phyloP scores from a whole-genome alignment of 2,113 vertebrate species.

The Trogon melanurus region DNA sequence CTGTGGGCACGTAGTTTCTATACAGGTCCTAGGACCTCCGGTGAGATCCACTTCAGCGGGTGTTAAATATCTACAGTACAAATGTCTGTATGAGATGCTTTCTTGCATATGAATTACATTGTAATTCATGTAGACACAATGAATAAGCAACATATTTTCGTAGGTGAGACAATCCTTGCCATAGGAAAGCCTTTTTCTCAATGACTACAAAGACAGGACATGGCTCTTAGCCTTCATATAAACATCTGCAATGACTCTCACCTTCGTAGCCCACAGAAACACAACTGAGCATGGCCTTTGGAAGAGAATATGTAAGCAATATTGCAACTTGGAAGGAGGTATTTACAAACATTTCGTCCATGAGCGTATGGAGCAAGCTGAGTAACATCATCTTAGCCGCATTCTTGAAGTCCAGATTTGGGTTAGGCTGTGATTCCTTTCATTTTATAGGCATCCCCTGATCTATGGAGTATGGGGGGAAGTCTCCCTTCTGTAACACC shows the following conservation, averaged over 20 bases:
- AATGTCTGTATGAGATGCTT: neutral
- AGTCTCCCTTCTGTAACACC: neutral
- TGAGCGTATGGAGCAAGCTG: neutral
- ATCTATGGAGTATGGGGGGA: neutral
- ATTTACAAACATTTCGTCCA: neutral
- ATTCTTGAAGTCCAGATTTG: neutral
- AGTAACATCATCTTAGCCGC: neutral
- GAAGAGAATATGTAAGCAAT: neutral
- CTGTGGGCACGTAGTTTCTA: neutral
- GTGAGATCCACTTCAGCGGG: neutral
- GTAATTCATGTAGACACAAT: neutral
- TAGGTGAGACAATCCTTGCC: neutral
- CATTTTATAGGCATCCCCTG: neutral
- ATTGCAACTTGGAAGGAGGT: neutral
- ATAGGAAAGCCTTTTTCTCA: neutral
- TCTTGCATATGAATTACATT: neutral
- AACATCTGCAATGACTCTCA: neutral
- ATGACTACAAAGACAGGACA: neutral
- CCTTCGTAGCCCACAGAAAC: neutral
- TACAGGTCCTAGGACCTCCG: neutral
- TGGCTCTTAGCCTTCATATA: fast-evolving
- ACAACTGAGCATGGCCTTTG: neutral
- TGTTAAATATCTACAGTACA: neutral
- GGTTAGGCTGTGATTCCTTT: neutral
- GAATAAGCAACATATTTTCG: neutral